A percentile compares a stretch with the other conserved stretches of the same genome.
Conservation (phyloP, 2,888 invertebrate genomes). For the Pammene aurita region DNA sequence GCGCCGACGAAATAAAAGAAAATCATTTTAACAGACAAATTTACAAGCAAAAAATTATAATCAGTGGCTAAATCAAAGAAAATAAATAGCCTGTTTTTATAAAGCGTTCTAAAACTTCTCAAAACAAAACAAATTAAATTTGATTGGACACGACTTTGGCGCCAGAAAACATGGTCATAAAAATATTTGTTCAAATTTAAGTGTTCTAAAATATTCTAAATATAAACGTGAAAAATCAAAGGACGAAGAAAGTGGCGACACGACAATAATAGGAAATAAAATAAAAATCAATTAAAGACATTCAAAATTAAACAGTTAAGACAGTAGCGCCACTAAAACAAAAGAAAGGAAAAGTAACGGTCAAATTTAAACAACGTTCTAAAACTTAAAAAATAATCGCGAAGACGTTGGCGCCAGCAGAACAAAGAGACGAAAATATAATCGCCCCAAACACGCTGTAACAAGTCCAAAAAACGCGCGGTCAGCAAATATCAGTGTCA, state of each 20-base stretch:
- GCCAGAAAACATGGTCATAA: background rate
- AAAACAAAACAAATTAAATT: background rate
- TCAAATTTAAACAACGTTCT: background rate
- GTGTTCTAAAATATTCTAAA: background rate
- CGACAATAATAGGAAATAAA: background rate
- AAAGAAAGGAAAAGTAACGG: background rate
- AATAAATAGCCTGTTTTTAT: background rate
- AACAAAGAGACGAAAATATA: conserved; percentile 16
- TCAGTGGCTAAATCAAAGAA: background rate
- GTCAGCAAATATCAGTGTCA: conserved; percentile 19
- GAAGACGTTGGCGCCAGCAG: conserved; percentile 23
- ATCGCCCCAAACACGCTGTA: background rate
- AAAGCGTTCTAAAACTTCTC: background rate
- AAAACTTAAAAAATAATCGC: conserved; percentile 3
- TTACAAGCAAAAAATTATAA: background rate
- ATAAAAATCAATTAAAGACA: background rate
- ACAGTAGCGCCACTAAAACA: conserved; percentile 15
- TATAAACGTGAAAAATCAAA: background rate
- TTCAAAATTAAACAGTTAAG: background rate
- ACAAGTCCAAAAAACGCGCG: conserved; percentile 1
- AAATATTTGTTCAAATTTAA: background rate
- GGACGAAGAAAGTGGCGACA: background rate
- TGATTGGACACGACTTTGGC: conserved; percentile 3
- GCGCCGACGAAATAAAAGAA: background rate
- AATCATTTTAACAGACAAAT: background rate